Percentiles rank a stretch among this genome's conserved stretches.
Evolutionary conservation across 2,113 vertebrate genomes (phyloP).

Genomic region (Lipophrys pholis): DNA sequence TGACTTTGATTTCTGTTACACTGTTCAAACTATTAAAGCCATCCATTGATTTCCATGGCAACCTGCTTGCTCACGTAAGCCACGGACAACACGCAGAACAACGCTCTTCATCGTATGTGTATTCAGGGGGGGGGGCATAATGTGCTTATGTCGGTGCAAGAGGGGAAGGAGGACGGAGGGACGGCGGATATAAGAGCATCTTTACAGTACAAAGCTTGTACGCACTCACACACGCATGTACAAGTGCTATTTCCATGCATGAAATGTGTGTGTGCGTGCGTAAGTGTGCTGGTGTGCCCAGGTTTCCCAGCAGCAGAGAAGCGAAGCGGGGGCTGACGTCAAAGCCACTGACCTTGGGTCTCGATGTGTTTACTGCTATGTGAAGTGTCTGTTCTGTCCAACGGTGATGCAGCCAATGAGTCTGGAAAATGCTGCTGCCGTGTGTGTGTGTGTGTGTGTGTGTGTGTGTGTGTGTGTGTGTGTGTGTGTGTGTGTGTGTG

Average conservation of each 20-base stretch:
- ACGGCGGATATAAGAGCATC: slow-evolving; percentile 8
- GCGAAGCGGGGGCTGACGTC: slow-evolving; percentile 67
- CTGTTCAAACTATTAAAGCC: slow-evolving; percentile 45
- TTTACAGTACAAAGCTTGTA: slow-evolving; percentile 4
- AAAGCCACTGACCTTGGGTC: slow-evolving; percentile 68
- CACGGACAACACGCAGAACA: slow-evolving; percentile 31
- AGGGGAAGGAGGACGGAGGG: not conserved
- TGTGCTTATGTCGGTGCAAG: slow-evolving; percentile 24
- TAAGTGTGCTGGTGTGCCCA: not conserved
- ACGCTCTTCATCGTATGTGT: slow-evolving; percentile 28
- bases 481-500: too few relatives aligned
- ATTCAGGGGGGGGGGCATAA: not conserved
- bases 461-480: slow-evolving; percentile 20
- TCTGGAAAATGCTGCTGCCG: slow-evolving; percentile 36
- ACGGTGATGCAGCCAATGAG: slow-evolving; percentile 32
- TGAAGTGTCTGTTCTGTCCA: slow-evolving; percentile 56
- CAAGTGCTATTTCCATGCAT: slow-evolving; percentile 22
- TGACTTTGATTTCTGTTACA: slow-evolving; percentile 37
- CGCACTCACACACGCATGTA: not conserved
- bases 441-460: not conserved
- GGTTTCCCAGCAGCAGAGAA: slow-evolving; percentile 63
- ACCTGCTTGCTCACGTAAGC: slow-evolving; percentile 38
- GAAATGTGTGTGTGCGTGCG: slow-evolving; percentile 11
- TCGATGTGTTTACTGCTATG: slow-evolving; percentile 65
- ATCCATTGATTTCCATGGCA: slow-evolving; percentile 63